phyloP scores from a whole-genome alignment of 2,797 vertebrate genomes.

The Rhinatrema bivittatum region DNA sequence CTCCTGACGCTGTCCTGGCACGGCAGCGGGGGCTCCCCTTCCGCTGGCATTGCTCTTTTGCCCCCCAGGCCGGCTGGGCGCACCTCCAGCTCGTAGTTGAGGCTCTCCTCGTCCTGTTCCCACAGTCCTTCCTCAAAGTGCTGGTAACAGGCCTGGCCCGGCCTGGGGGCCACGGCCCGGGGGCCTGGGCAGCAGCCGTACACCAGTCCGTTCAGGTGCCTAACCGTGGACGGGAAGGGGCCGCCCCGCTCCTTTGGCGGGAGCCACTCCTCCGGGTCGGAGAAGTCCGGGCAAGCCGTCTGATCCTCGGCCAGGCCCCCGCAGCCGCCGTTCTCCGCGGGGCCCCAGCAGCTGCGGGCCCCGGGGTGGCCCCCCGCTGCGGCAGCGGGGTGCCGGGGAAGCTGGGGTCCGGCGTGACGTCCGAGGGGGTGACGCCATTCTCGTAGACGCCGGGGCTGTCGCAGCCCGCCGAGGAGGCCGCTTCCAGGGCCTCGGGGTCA shows the following conservation, averaged over 20 bases:
- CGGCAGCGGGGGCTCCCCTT: slow-evolving; percentile 38
- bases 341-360: slow-evolving; percentile 24
- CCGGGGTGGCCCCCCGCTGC: slow-evolving; percentile 31
- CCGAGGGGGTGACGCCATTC: slow-evolving; percentile 50
- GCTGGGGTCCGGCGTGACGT: slow-evolving; percentile 43
- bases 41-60: slow-evolving; percentile 40
- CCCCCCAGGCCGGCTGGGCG: slow-evolving; percentile 29
- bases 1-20: slow-evolving; percentile 21
- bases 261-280: slow-evolving; percentile 36
- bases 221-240: slow-evolving; percentile 5
- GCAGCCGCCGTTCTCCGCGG: slow-evolving; percentile 9
- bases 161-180: too few species aligned
- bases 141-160: too few species aligned
- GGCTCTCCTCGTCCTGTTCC: too few species aligned
- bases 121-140: too few species aligned
- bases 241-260: slow-evolving; percentile 41
- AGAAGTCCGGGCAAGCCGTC: slow-evolving; percentile 25
- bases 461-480: too few species aligned
- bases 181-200: too few species aligned
- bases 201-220: too few species aligned
- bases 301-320: slow-evolving; percentile 7
- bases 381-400: slow-evolving; percentile 39
- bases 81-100: too few species aligned
- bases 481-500: slow-evolving; percentile 41
- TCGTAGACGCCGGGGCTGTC: slow-evolving; percentile 45